A percentile compares a stretch with the other conserved stretches of the same genome.
These are phyloP conservation scores for Catharus ustulatus DNA, from an alignment of 2,797 vertebrate genomes.

Conservation along the genomic window DNA sequence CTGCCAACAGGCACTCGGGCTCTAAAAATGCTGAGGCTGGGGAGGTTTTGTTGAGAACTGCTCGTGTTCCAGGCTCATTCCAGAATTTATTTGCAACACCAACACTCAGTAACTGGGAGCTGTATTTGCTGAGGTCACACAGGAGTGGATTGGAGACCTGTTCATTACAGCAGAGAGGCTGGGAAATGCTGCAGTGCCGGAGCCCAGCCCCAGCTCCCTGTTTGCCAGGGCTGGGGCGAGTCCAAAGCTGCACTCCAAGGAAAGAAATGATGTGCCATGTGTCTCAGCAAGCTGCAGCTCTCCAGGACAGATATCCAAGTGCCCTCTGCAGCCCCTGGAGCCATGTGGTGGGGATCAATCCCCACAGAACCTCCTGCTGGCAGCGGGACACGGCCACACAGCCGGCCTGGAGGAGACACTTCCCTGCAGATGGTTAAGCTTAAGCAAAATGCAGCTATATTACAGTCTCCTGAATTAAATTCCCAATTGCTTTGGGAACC, in stretches of 20 bases:
- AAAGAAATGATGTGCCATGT: not conserved
- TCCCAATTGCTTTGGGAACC: slow-evolving; percentile 30
- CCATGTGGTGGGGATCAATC: not conserved
- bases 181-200: not conserved
- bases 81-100: not conserved
- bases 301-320: not conserved
- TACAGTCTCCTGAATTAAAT: slow-evolving; percentile 10
- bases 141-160: not conserved
- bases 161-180: not conserved
- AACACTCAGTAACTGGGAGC: not conserved
- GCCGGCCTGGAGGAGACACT: not conserved
- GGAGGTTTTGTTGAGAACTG: not conserved
- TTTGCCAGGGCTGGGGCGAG: not conserved
- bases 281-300: not conserved
- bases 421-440: slow-evolving; percentile 37
- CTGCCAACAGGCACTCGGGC: too few species aligned
- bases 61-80: not conserved
- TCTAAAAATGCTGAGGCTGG: accelerated
- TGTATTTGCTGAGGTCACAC: not conserved
- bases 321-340: not conserved
- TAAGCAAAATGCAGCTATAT: slow-evolving; percentile 22
- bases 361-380: not conserved
- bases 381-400: not conserved
- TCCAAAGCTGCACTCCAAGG: not conserved
- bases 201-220: not conserved